phyloP scores from a whole-genome alignment of 2,888 invertebrate species.

The Lagria hirta region DNA sequence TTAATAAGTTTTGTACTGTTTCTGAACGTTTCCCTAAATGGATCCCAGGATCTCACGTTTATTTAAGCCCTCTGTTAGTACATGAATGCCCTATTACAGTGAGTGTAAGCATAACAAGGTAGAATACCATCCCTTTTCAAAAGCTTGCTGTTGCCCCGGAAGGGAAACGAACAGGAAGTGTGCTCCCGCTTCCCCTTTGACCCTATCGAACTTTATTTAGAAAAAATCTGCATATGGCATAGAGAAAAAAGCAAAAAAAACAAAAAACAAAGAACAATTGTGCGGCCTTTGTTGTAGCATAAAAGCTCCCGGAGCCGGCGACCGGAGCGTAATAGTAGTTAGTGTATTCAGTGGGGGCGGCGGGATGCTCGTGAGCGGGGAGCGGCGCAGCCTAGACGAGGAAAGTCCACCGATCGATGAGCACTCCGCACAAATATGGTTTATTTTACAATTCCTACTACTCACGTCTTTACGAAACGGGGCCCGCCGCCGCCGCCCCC shows the following conservation, averaged over 20 bases:
- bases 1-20: too few species aligned
- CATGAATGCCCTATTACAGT: too few species aligned
- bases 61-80: too few species aligned
- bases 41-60: too few species aligned
- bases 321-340: slow-evolving; percentile 35
- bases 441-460: slow-evolving; percentile 41
- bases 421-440: slow-evolving; percentile 44
- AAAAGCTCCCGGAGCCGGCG: slow-evolving; percentile 31
- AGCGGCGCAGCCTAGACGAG: slow-evolving; percentile 33
- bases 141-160: slow-evolving; percentile 3
- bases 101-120: too few species aligned
- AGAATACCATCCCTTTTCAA: too few species aligned
- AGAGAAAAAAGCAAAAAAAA: slow-evolving; percentile 5
- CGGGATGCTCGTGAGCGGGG: slow-evolving; percentile 36
- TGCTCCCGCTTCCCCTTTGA: neutral
- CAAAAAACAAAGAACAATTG: slow-evolving; percentile 11
- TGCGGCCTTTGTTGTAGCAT: slow-evolving; percentile 14
- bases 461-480: slow-evolving; percentile 30
- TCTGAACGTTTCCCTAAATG: too few species aligned
- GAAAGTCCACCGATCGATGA: slow-evolving; percentile 45
- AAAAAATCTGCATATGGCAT: too few species aligned
- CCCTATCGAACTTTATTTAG: slow-evolving; percentile 2
- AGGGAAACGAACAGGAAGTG: neutral
- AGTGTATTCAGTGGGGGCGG: slow-evolving; percentile 37
- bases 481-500: neutral